Percentiles rank a stretch among this genome's conserved stretches.
Evolutionary conservation across 2,888 invertebrate genomes (phyloP).

Genomic region (Orthonevra nobilis): DNA sequence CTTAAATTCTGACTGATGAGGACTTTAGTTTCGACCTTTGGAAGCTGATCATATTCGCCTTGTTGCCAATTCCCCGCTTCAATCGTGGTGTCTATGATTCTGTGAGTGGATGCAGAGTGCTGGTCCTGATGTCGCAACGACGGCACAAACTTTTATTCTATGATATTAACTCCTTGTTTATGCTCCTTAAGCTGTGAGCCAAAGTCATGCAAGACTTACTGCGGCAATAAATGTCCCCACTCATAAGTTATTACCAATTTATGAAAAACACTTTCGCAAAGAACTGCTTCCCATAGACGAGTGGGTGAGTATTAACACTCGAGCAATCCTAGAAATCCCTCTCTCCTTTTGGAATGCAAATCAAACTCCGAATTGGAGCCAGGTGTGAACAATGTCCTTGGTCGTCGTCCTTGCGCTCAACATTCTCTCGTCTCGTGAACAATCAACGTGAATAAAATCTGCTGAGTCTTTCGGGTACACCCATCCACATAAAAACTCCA

Average conservation of each 20-base stretch:
- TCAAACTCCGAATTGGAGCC: slow-evolving; percentile 37
- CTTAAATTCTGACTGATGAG: too few relatives aligned
- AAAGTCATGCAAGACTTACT: too few relatives aligned
- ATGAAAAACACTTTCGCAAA: not conserved
- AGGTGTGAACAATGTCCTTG: slow-evolving; percentile 56
- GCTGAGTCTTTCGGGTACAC: slow-evolving; percentile 27
- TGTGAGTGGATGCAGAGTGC: too few relatives aligned
- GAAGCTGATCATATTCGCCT: too few relatives aligned
- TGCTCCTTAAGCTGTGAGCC: too few relatives aligned
- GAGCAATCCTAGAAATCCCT: too few relatives aligned
- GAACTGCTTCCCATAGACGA: slow-evolving; percentile 5
- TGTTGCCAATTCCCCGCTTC: too few relatives aligned
- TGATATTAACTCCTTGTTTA: too few relatives aligned
- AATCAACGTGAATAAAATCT: slow-evolving; percentile 56
- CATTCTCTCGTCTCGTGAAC: not conserved
- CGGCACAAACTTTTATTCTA: too few relatives aligned
- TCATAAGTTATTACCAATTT: slow-evolving; percentile 3
- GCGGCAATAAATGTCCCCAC: slow-evolving; percentile 7
- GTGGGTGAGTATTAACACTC: not conserved
- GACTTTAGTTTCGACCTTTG: too few relatives aligned
- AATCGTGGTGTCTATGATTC: too few relatives aligned
- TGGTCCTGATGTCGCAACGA: too few relatives aligned
- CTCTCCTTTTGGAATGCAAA: slow-evolving; percentile 20
- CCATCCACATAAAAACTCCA: not conserved
- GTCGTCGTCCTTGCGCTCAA: slow-evolving; percentile 11